phyloP scores from a whole-genome alignment of 2,888 invertebrate species.

The Oxystoma pomonae region DNA sequence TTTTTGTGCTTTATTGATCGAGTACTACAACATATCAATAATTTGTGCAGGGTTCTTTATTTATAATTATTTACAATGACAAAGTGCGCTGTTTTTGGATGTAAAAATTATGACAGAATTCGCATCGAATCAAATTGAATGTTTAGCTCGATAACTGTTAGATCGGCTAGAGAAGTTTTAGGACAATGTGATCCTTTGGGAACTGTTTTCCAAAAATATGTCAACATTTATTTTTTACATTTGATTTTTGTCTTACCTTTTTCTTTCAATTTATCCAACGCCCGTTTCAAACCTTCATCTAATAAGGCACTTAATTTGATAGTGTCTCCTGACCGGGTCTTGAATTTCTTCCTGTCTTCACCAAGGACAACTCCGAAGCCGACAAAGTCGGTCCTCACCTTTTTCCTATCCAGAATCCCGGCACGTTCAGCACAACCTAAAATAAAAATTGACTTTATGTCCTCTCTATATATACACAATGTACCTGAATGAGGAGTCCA shows the following conservation, averaged over 20 bases:
- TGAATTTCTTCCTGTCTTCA: slow-evolving; percentile 98
- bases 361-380: slow-evolving; percentile 96
- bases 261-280: slow-evolving; percentile 78
- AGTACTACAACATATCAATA: no score
- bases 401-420: slow-evolving; percentile 61
- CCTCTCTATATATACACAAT: neutral
- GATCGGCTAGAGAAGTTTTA: no score
- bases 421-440: slow-evolving; percentile 65
- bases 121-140: no score
- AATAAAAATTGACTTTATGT: neutral
- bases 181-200: no score
- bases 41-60: no score
- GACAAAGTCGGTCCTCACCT: slow-evolving; percentile 80
- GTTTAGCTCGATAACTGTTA: no score
- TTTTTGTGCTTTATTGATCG: no score
- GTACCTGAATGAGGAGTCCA: neutral
- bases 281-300: slow-evolving; percentile 84
- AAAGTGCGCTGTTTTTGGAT: no score
- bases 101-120: no score
- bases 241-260: no score
- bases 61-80: no score
- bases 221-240: slow-evolving; percentile 63
- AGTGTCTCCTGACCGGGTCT: slow-evolving; percentile 96
- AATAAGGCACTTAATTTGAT: slow-evolving; percentile 77
- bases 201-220: neutral